Base-by-base conservation (phyloP, 2,797 vertebrate genomes). In the Tympanoctomys barrerae region DNA sequence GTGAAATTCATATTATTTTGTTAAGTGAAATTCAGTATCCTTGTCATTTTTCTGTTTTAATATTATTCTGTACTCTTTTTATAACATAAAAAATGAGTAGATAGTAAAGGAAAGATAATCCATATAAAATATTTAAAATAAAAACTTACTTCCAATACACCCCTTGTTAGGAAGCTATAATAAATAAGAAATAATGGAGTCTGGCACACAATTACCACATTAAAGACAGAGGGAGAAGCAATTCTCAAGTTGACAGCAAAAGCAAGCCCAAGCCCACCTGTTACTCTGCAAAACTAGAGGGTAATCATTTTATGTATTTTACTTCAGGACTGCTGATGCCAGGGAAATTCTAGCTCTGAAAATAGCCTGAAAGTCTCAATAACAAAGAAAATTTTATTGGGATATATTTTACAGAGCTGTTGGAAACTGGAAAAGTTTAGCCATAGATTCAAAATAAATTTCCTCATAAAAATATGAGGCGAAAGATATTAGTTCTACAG, bases 201-300 rank as follows among this genome's bases (percentile, higher is more conserved):
- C 16, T 26, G 90, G 68, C 42, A 79, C 49, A 46, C 5, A 36
- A 24, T 19, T 28, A n/a, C 12, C 21, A 14, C 18, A 77, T 70
- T 26, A 1, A 31, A 71, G 78, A 78, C 18, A 5, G 2, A 54
- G 22, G 33, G 13, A 59, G 70, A 88, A 70, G 24, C 26, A 28
- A 19, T 59, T 71, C 78, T 46, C 54, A 88, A 33, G 31, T 36
- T 11, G 19, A 16, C 16, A 26, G 5, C 13, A 61, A 78, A 28
- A 14, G 11, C 36, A 31, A 64, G 13, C 22, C 1, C 18, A 2
- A 18, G 13, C n/a, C 4, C n/a, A 16, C 19, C 18, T 26, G 18
- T 11, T 61, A 4, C 0, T 10, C 0, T 26, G 21, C n/a, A 71
- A 14, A 12, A 1, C 24, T 12, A 54, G 26, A 19, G 28, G 42